Conservation (phyloP, 2,113 vertebrate genomes). For the Odontesthes bonariensis region DNA sequence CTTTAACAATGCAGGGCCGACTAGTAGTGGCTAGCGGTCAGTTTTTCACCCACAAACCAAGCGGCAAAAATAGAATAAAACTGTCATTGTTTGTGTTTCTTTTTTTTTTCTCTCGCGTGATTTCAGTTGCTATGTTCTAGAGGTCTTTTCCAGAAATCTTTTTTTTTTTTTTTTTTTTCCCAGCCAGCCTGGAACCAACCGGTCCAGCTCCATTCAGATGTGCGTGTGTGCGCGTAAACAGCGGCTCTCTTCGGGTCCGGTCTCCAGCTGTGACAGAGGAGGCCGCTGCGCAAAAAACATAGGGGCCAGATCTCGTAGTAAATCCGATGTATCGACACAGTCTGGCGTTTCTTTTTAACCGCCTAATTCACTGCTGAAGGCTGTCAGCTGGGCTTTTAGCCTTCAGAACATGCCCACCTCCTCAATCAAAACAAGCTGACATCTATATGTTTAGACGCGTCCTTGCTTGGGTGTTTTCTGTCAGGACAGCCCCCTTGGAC, state of each 20-base stretch:
- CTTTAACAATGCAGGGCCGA: conserved; percentile 16
- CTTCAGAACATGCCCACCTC: neutral
- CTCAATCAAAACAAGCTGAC: conserved; percentile 56
- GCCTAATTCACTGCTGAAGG: neutral
- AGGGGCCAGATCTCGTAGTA: conserved; percentile 55
- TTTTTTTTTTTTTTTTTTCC: conserved; percentile 17
- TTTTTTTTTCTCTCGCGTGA: conserved; percentile 61
- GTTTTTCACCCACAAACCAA: conserved; percentile 3
- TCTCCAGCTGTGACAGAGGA: conserved; percentile 56
- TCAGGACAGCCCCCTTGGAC: conserved; percentile 32
- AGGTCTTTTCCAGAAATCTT: conserved; percentile 48
- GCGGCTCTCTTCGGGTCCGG: conserved; percentile 38
- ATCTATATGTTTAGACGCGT: conserved; percentile 37
- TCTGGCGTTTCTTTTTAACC: conserved; percentile 22
- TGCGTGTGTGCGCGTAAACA: conserved; percentile 45
- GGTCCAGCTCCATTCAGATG: conserved; percentile 41
- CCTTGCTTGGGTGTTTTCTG: neutral
- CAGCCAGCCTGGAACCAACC: conserved; percentile 27
- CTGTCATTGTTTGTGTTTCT: conserved; percentile 39
- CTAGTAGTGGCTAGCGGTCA: conserved; percentile 5
- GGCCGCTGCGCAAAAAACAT: conserved; percentile 62
- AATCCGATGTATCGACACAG: conserved; percentile 26
- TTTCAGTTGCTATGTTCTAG: conserved; percentile 28
- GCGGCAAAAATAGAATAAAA: conserved; percentile 26
- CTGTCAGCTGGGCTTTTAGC: conserved; percentile 16